phyloP scores from a whole-genome alignment of 1,140 invertebrate genomes.

The Caenorhabditis elegans region WBcel235 BX284602.5:9616501-9617000 shows the following conservation, averaged over 20 bases:
- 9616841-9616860: not conserved
- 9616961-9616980: too few relatives aligned
- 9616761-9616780: not conserved
- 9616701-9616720: slow-evolving; percentile 7
- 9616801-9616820: not conserved
- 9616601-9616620: not conserved
- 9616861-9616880: not conserved
- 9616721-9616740: not conserved
- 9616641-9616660: not conserved
- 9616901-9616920: too few relatives aligned
- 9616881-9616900: not conserved
- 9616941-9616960: too few relatives aligned
- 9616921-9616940: not conserved
- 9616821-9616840: not conserved
- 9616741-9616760: not conserved
- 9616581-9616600: not conserved
- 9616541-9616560: not conserved
- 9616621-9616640: not conserved
- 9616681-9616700: not conserved
- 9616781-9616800: slow-evolving; percentile 6
- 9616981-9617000: too few relatives aligned
- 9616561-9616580: not conserved
- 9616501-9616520: not conserved
- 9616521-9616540: not conserved
- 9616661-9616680: not conserved